Base-by-base conservation (phyloP, 1,140 invertebrate genomes). In the Aphelinus certus region DNA sequence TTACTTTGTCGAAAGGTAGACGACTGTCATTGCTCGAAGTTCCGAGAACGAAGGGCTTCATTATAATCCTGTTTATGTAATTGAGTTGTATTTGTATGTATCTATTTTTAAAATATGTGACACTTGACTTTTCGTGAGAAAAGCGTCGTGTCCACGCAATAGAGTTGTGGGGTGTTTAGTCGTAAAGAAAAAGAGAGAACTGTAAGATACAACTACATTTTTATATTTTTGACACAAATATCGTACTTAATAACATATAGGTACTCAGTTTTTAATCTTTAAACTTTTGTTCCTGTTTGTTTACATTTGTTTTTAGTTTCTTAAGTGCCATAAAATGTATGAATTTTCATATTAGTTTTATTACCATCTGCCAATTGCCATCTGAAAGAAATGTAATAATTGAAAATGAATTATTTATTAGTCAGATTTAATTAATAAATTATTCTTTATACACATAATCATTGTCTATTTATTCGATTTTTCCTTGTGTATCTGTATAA, bases 261-360 rank as follows among this genome's bases (percentile, higher is more conserved):
- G 26, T 26, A 74, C 46, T 67, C 58, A 74, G 56, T 55, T 68
- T 62, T 68, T 26, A 62, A 74, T 2, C 56, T 66, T 61, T 55
- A 47, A 26, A 51, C 43, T 68, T 67, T 62, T 68, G 58, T 74
- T 74, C 42, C 60, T 74, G 64, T 62, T 67, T 67, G 7, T 60
- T 60, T 60, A 7, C n/a, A 7, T n/a, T 60, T 60, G 7, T 63
- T 69, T 56, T 60, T 75, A 75, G 67, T 70, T 70, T 75, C 73
- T 75, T 75, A 71, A 75, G 73, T 75, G 73, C 73, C 73, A 75
- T 75, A 75, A 65, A 75, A 65, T 58, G 60, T 1, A 43, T 6
- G 42, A 45, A 57, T 26, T 26, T 26, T 26, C 26, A 26, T 26
- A 26, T 26, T 26, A 26, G 26, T 26, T 26, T 26, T 26, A 26